Percentiles rank a stretch among this genome's conserved stretches.
Conservation (phyloP, 1,140 invertebrate species). For the Oryctes rhinoceros region DNA sequence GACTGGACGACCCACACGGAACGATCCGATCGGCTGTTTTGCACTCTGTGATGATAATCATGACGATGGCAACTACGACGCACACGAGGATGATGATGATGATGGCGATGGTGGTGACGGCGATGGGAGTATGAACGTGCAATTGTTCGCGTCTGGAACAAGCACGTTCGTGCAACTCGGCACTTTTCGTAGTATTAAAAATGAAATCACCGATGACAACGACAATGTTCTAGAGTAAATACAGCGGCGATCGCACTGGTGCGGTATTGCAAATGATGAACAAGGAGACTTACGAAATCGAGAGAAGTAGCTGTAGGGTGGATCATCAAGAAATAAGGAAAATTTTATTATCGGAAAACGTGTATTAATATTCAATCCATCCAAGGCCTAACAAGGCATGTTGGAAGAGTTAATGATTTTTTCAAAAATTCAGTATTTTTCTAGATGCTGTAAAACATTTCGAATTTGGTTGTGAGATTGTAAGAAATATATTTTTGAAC, state of each 20-base stretch:
- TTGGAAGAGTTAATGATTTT: too few relatives aligned
- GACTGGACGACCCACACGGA: constrained; percentile 25
- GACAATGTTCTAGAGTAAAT: neutral
- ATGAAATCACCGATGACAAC: constrained; percentile 30
- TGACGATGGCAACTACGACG: constrained; percentile 9
- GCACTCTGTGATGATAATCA: constrained; percentile 32
- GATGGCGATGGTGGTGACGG: constrained; percentile 17
- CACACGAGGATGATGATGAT: constrained; percentile 25
- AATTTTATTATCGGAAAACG: too few relatives aligned
- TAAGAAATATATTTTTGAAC: too few relatives aligned
- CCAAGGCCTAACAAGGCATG: too few relatives aligned
- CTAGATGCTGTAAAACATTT: too few relatives aligned
- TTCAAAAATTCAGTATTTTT: too few relatives aligned
- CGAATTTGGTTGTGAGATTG: too few relatives aligned
- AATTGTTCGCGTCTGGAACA: constrained; percentile 34
- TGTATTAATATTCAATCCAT: too few relatives aligned
- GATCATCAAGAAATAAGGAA: too few relatives aligned
- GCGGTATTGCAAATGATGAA: neutral
- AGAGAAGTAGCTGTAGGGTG: too few relatives aligned
- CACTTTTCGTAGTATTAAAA: constrained; percentile 28
- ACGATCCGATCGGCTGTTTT: constrained; percentile 24
- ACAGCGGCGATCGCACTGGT: neutral
- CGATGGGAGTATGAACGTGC: constrained; percentile 22
- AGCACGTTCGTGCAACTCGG: constrained; percentile 28
- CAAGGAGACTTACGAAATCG: neutral